Evolutionary conservation across 2,113 vertebrate species (phyloP).

Genomic region (Bos indicus): DNA sequence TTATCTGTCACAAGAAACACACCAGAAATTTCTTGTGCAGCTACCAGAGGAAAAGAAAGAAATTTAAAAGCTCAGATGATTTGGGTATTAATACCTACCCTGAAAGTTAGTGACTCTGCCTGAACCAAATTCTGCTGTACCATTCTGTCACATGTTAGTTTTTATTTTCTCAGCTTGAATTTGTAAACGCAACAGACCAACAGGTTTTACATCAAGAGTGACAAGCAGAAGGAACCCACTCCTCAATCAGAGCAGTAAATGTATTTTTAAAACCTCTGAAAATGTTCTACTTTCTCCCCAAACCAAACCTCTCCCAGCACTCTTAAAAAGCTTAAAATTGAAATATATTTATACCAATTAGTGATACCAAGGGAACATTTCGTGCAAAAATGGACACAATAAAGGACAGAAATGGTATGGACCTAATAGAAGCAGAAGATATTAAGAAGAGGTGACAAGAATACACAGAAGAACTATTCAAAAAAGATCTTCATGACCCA

Average conservation of each 20-base stretch:
- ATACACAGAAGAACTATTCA: neutral
- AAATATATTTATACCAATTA: neutral
- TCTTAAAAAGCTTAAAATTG: neutral
- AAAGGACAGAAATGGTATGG: neutral
- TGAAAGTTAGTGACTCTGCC: neutral
- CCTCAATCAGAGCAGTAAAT: neutral
- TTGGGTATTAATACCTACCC: neutral
- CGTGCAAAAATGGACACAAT: neutral
- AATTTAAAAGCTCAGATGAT: neutral
- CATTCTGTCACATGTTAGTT: neutral
- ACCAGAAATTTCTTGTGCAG: neutral
- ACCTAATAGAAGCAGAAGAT: neutral
- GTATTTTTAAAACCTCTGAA: neutral
- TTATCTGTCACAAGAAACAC: constrained; percentile 27
- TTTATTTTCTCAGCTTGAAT: constrained; percentile 20
- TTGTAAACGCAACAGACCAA: neutral
- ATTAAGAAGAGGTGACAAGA: neutral
- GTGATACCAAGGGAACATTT: neutral
- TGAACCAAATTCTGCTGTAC: neutral
- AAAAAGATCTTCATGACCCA: neutral
- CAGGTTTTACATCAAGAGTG: neutral
- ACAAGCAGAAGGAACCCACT: neutral
- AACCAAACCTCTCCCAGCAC: neutral
- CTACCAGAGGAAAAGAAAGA: neutral
- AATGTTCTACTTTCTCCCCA: neutral